Base-by-base conservation (phyloP, 1,140 invertebrate species). In the Leucophenga varia region DNA sequence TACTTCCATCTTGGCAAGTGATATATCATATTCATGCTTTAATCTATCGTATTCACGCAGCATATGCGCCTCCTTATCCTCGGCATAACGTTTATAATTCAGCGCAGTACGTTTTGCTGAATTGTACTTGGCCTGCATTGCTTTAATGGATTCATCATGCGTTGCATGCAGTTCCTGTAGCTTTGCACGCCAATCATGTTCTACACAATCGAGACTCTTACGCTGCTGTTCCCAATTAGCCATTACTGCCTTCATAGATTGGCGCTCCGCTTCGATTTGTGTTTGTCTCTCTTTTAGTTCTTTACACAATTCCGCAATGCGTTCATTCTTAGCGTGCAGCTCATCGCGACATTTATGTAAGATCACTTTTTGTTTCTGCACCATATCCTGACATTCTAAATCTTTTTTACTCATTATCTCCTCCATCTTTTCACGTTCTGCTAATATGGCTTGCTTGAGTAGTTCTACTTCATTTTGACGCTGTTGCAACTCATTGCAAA, bases 61-160 rank as follows among this genome's bases (percentile, higher is more conserved):
- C 60, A 72, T 72, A 28, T 74, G 65, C 8, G 61, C 64, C 22
- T 74, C 72, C 17, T 74, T 74, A 18, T 74, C 72, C 17, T 74
- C 72, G 0, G 68, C 53, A 43, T 74, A 74, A 5, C 67, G 40
- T 34, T 81, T 82, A 64, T 82, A 81, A 52, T 79, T 81, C n/a
- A 73, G 67, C 10, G 78, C 77, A 5, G 79, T 81, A 54, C 78
- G 79, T 55, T 82, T 82, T 4, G 77, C 78, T 46, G 78, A 78
- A 52, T 78, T 79, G 51, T 82, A 83, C 43, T 82, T 82, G 13
- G 80, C 76, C 22, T 79, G 77, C 18, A 79, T 49, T 2, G 55
- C 61, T 21, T 75, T 64, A 51, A 80, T 49, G 3, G 56, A 52
- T 37, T 59, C 55, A 28, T 63, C 59, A 13, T 69, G 64, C 5